Evolutionary conservation across 2,113 vertebrate genomes (phyloP).

Genomic region (Anarhynchus alexandrinus): DNA sequence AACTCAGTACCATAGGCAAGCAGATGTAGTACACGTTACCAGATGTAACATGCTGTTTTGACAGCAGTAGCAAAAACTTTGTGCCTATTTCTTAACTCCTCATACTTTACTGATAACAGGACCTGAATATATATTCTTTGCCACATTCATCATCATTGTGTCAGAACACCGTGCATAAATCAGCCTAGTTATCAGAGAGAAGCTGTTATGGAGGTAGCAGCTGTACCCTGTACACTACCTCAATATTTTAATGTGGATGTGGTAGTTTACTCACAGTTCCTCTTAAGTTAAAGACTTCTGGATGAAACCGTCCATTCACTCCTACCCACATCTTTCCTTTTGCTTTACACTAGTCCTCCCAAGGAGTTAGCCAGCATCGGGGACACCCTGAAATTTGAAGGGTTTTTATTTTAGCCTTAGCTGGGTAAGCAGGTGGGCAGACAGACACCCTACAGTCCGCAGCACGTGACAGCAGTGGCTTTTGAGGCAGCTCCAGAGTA

Average conservation of each 20-base stretch:
- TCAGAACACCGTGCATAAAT: not conserved
- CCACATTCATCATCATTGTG: not conserved
- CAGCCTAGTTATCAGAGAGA: not conserved
- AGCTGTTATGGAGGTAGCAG: not conserved
- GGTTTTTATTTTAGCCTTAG: not conserved
- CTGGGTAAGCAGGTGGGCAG: not conserved
- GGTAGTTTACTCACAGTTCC: not conserved
- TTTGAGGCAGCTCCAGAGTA: not conserved
- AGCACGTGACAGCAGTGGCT: not conserved
- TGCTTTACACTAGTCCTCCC: not conserved
- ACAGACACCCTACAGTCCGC: not conserved
- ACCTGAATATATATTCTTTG: not conserved
- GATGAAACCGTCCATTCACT: not conserved
- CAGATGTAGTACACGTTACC: not conserved
- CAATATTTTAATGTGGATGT: not conserved
- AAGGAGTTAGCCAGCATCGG: rapidly evolving
- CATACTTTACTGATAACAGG: not conserved
- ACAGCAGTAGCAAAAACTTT: not conserved
- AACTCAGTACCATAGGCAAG: not conserved
- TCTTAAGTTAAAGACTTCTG: not conserved
- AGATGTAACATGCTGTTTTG: not conserved
- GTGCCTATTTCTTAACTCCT: not conserved
- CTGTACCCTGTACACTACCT: not conserved
- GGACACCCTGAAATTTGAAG: not conserved
- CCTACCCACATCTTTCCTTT: not conserved